Evolutionary conservation across 2,888 invertebrate species (phyloP).

Genomic region (Ecdyonurus torrentis): DNA sequence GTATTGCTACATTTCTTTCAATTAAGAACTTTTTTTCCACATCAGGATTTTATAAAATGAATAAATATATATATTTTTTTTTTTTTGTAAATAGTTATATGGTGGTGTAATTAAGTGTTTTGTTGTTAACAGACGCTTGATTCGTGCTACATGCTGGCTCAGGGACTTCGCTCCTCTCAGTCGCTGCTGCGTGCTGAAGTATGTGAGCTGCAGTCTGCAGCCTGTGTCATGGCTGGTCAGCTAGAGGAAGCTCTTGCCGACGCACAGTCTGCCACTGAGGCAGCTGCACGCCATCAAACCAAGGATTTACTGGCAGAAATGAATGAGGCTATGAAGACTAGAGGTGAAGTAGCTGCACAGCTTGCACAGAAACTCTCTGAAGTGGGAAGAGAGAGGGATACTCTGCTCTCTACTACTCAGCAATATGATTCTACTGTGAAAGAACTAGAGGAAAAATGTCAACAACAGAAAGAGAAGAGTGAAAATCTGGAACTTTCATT

Average conservation of each 20-base stretch:
- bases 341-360: slow-evolving; percentile 1
- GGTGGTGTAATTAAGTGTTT: not conserved
- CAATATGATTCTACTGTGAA: not conserved
- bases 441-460: not conserved
- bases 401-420: not conserved
- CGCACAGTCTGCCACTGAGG: not conserved
- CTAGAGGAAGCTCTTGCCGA: not conserved
- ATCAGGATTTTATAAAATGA: not conserved
- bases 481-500: too few species aligned
- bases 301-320: not conserved
- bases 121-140: not conserved
- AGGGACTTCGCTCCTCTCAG: not conserved
- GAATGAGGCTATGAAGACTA: not conserved
- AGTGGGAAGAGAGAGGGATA: not conserved
- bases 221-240: not conserved
- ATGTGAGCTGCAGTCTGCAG: not conserved
- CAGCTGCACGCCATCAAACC: not conserved
- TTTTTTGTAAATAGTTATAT: not conserved
- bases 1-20: too few species aligned
- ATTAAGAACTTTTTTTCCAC: not conserved
- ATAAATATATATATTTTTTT: not conserved
- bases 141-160: not conserved
- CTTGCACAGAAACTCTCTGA: not conserved
- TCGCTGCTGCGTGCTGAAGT: not conserved
- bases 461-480: not conserved